Evolutionary conservation across 2,888 invertebrate species (phyloP).

Genomic region (Calameuta filiformis): DNA sequence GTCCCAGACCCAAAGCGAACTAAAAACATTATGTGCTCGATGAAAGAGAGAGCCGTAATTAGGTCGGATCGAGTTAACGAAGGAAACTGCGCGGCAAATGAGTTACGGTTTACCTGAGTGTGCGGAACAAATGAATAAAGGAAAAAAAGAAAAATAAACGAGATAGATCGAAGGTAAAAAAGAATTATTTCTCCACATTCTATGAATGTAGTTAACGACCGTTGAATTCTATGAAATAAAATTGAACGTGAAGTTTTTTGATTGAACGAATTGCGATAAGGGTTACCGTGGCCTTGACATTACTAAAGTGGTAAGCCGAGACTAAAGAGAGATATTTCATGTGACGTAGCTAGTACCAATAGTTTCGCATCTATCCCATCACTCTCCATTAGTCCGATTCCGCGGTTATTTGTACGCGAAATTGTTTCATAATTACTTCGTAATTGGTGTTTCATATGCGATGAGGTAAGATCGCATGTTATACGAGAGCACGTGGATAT

Average conservation of each 20-base stretch:
- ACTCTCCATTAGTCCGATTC: slow-evolving; percentile 42
- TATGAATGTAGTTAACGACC: not conserved
- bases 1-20: not conserved
- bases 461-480: slow-evolving; percentile 55
- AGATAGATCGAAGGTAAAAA: not conserved
- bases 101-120: not conserved
- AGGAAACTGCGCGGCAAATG: not conserved
- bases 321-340: not conserved
- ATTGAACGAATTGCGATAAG: not conserved
- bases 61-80: not conserved
- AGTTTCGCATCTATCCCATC: slow-evolving; percentile 20
- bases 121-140: not conserved
- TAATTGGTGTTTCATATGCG: slow-evolving; percentile 47
- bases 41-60: not conserved
- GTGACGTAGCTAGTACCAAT: not conserved
- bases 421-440: slow-evolving; percentile 57
- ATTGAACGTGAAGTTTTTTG: not conserved
- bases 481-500: slow-evolving; percentile 2
- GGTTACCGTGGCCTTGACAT: not conserved
- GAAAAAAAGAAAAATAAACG: not conserved
- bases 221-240: not conserved
- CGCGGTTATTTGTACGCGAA: slow-evolving; percentile 45
- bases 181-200: not conserved
- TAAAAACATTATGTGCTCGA: not conserved
- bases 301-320: not conserved